Base-by-base conservation (phyloP, 2,113 vertebrate genomes). In the Rhipidura dahli region DNA sequence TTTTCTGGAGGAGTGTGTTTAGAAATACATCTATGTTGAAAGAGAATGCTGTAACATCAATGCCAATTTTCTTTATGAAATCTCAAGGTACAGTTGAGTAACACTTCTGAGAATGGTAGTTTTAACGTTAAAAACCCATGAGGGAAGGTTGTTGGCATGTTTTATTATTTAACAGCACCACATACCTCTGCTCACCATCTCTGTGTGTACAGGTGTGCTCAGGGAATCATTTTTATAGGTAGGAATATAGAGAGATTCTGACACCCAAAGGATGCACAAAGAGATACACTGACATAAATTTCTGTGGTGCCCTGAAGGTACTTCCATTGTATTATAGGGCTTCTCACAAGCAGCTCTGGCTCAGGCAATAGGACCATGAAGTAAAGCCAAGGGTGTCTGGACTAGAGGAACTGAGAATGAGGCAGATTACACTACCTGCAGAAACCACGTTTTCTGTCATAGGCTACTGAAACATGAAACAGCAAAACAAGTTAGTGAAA, bases 201-300 rank as follows among this genome's bases (percentile, higher is more conserved):
- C 49, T 93, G 56, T 77, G 56, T 73, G 37, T 56, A 68, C 42
- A 75, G 81, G 90, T 91, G 72, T 92, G 94, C 96, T 96, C 75
- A 96, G 94, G 96, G 95, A 97, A 71, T 94, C 57, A 31, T 81
- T 97, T 97, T 97, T 96, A 96, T 86, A 94, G 92, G 94, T 91
- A 97, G 91, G 93, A 97, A 98, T 96, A 87, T 83, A 6, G 73
- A 97, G 91, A 97, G 87, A 94, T 96, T 95, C 96, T 96, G 96
- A 97, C 94, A 97, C 96, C 94, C 97, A 96, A 95, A 97, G 97
- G 96, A 97, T 87, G 93, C 65, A 53, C 69, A 69, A 94, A 96
- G 86, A 97, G 97, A 97, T 96, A 97, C 49, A 94, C 87, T 94
- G 97, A 97, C 96, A 98, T 95, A 97, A 96, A 98, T 94, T 96